These are phyloP conservation scores for Semotilus atromaculatus DNA, from an alignment of 2,797 vertebrate genomes.

Conservation along the genomic window DNA sequence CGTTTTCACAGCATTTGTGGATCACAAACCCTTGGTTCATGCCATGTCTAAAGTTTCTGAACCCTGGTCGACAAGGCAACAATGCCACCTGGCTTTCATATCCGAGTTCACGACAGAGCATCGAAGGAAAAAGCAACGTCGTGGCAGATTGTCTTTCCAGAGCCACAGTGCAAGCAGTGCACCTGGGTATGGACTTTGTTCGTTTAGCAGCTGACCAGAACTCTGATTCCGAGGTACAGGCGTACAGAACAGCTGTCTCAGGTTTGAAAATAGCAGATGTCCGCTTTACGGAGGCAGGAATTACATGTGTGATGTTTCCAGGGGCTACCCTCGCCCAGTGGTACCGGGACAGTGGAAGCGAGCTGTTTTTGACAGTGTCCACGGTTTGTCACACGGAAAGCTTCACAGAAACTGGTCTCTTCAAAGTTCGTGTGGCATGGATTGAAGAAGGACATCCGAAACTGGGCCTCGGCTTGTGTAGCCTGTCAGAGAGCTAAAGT, in stretches of 20 bases:
- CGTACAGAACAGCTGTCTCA: neutral
- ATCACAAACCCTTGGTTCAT: neutral
- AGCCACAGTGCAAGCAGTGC: too few species aligned
- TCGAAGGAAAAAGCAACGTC: too few species aligned
- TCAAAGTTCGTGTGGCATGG: too few species aligned
- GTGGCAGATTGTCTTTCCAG: too few species aligned
- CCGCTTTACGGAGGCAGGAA: neutral
- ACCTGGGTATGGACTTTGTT: too few species aligned
- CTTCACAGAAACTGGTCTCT: neutral
- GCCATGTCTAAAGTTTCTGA: neutral
- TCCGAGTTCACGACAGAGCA: neutral
- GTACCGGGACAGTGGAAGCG: neutral
- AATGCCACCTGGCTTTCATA: neutral
- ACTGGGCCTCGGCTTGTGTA: neutral
- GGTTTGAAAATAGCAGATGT: conserved; percentile 17
- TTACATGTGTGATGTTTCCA: conserved; percentile 19
- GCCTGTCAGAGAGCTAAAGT: neutral
- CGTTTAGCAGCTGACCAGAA: too few species aligned
- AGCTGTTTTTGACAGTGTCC: neutral
- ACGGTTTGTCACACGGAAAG: neutral
- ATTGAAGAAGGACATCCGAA: neutral
- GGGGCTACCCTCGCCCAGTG: neutral
- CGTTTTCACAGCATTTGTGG: neutral
- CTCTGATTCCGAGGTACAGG: neutral
- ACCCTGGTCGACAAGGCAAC: neutral